These are phyloP conservation scores for Spodoptera littoralis DNA, from an alignment of 2,888 invertebrate species.

Conservation along the genomic window DNA sequence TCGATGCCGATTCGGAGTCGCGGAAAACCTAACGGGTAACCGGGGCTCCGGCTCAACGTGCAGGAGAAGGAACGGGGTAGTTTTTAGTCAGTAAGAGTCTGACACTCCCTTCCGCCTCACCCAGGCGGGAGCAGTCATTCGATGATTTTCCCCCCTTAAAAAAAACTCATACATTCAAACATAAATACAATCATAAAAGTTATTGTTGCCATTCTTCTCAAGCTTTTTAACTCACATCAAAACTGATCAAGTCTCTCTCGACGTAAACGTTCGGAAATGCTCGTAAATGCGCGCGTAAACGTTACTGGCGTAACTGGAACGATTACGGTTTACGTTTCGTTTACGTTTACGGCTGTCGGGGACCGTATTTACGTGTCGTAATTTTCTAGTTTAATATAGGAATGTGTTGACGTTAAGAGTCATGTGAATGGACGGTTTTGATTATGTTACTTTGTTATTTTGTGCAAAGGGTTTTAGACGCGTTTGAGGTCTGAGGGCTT, in stretches of 20 bases:
- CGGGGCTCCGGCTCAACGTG: no score
- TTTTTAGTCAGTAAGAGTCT: no score
- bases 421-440: conserved; percentile 22
- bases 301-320: conserved; percentile 60
- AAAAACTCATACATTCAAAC: no score
- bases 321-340: conserved; percentile 67
- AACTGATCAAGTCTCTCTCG: conserved; percentile 51
- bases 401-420: conserved; percentile 35
- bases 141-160: no score
- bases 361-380: conserved; percentile 62
- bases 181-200: conserved; percentile 19
- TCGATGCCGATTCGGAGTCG: no score
- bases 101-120: no score
- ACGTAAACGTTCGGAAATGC: conserved; percentile 47
- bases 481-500: no score
- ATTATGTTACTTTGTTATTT: no score
- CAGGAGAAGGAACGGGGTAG: no score
- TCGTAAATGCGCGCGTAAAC: conserved; percentile 67
- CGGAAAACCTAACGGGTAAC: no score
- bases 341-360: conserved; percentile 65
- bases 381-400: conserved; percentile 49
- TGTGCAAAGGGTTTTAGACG: no score
- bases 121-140: no score
- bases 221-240: conserved; percentile 39
- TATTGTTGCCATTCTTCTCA: conserved; percentile 1